These are phyloP conservation scores for Megalops atlanticus DNA, from an alignment of 2,113 vertebrate species.

Conservation along the genomic window DNA sequence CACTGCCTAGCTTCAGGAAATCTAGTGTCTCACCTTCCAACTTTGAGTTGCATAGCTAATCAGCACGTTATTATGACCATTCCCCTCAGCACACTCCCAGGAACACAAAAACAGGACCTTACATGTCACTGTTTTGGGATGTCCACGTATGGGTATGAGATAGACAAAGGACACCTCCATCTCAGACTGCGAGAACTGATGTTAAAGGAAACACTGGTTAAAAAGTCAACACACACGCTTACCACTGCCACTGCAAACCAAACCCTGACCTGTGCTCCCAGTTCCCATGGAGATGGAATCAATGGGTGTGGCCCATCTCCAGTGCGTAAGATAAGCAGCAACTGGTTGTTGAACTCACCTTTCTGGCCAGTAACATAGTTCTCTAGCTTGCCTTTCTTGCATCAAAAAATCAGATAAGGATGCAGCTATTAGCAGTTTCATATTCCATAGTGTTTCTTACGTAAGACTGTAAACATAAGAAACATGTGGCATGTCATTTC, in stretches of 20 bases:
- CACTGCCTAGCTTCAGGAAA: not conserved
- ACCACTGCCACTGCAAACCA: not conserved
- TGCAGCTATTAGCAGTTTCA: not conserved
- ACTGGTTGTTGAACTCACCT: not conserved
- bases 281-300: not conserved
- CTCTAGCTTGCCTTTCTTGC: not conserved
- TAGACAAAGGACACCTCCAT: not conserved
- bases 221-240: not conserved
- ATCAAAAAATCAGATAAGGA: not conserved
- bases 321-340: not conserved
- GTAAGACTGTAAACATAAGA: not conserved
- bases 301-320: not conserved
- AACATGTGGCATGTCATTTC: not conserved
- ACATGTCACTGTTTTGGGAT: no score
- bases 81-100: not conserved
- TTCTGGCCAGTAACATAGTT: not conserved
- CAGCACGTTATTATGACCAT: not conserved
- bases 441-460: not conserved
- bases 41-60: not conserved
- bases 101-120: constrained; percentile 5
- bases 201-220: not conserved
- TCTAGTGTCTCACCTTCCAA: not conserved
- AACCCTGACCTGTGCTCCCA: not conserved
- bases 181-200: not conserved
- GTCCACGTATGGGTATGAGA: no score